Conservation (phyloP, 92 coral and sea anemone genomes). For the Montipora capitata region DNA sequence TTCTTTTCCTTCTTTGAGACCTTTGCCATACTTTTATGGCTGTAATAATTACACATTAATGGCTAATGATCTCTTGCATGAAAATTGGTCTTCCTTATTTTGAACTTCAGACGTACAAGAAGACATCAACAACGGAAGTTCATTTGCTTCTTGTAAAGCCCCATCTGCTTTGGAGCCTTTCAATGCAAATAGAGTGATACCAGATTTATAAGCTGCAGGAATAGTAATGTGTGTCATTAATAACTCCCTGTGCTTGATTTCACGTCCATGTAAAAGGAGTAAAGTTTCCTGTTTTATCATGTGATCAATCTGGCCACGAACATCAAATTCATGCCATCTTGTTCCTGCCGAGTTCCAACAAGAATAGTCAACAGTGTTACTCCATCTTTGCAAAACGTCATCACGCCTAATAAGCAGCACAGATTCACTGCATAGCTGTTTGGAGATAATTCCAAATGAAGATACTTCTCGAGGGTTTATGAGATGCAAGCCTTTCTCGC, state of each 20-base stretch:
- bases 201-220: constrained; percentile 89
- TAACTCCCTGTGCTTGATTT: constrained; percentile 74
- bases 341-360: constrained; percentile 30
- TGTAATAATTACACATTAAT: constrained; percentile 1
- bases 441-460: constrained; percentile 50
- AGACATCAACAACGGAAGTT: constrained; percentile 49
- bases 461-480: constrained; percentile 72
- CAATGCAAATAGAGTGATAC: constrained; percentile 80
- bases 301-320: constrained; percentile 76
- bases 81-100: background rate
- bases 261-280: constrained; percentile 76
- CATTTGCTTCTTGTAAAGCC: constrained; percentile 48
- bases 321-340: constrained; percentile 74
- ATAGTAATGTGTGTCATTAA: constrained; percentile 70
- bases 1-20: no score
- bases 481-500: constrained; percentile 76
- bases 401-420: constrained; percentile 75
- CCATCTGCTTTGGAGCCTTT: constrained; percentile 62
- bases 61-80: background rate
- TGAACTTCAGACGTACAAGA: background rate
- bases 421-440: constrained; percentile 83
- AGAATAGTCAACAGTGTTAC: constrained; percentile 53
- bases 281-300: constrained; percentile 80
- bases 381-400: constrained; percentile 81
- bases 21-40: background rate